A percentile compares a stretch with the other conserved stretches of the same genome.
Evolutionary conservation across 2,113 vertebrate genomes (phyloP).

Genomic region (Hemicordylus capensis): DNA sequence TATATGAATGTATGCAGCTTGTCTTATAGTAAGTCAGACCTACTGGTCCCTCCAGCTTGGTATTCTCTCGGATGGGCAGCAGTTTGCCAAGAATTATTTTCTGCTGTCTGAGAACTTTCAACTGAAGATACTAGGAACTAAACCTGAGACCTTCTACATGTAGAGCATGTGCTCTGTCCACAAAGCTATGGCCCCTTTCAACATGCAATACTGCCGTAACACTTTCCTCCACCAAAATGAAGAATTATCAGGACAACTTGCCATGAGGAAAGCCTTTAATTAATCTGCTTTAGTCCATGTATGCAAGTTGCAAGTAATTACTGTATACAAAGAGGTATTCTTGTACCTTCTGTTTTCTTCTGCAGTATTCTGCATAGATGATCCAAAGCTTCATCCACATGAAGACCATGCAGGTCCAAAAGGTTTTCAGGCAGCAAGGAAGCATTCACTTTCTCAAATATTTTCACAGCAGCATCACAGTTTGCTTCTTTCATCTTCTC

Average conservation of each 20-base stretch:
- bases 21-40: background rate
- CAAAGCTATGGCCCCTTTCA: background rate
- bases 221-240: background rate
- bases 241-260: background rate
- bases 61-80: background rate
- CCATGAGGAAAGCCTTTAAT: background rate
- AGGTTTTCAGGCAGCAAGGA: slow-evolving; percentile 91
- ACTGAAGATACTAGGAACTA: background rate
- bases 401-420: slow-evolving; percentile 95
- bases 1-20: background rate
- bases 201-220: background rate
- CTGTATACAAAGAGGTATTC: background rate
- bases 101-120: background rate
- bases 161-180: background rate
- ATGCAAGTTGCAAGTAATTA: background rate
- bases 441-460: slow-evolving; percentile 90
- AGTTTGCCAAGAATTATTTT: background rate
- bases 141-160: background rate
- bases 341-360: slow-evolving; percentile 86
- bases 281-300: background rate
- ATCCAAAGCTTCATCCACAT: slow-evolving; percentile 90
- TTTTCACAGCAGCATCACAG: slow-evolving; percentile 87
- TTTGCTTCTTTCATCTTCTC: slow-evolving; percentile 93
- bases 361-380: slow-evolving; percentile 85
- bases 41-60: background rate